Evolutionary conservation across 2,888 invertebrate species (phyloP).

Genomic region (Trachelus troglodyta): DNA sequence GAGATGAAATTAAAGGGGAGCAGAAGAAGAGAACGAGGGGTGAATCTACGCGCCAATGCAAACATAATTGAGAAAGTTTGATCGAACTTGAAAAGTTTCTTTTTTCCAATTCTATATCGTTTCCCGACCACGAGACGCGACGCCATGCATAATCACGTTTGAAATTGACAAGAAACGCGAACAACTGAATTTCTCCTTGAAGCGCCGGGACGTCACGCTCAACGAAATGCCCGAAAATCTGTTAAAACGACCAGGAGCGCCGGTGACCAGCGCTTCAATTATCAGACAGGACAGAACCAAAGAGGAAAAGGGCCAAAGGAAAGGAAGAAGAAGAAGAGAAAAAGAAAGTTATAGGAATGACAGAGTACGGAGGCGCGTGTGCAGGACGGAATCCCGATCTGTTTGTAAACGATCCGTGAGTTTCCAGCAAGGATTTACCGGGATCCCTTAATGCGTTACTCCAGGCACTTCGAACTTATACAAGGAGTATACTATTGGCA

Average conservation of each 20-base stretch:
- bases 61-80: neutral
- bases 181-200: neutral
- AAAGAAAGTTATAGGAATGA: neutral
- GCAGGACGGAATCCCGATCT: neutral
- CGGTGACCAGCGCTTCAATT: neutral
- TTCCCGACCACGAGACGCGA: no score
- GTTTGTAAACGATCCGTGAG: neutral
- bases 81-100: no score
- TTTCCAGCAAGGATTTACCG: neutral
- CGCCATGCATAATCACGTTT: neutral
- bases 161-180: no score
- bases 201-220: no score
- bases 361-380: neutral
- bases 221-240: no score
- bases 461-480: neutral
- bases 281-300: neutral
- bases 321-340: neutral
- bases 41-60: neutral
- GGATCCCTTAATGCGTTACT: no score
- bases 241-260: no score
- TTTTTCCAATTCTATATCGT: neutral
- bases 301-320: neutral
- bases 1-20: neutral
- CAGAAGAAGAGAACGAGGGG: neutral
- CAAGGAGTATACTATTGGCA: neutral